Evolutionary conservation across 2,113 vertebrate genomes (phyloP).

Genomic region (Urocitellus parryii): DNA sequence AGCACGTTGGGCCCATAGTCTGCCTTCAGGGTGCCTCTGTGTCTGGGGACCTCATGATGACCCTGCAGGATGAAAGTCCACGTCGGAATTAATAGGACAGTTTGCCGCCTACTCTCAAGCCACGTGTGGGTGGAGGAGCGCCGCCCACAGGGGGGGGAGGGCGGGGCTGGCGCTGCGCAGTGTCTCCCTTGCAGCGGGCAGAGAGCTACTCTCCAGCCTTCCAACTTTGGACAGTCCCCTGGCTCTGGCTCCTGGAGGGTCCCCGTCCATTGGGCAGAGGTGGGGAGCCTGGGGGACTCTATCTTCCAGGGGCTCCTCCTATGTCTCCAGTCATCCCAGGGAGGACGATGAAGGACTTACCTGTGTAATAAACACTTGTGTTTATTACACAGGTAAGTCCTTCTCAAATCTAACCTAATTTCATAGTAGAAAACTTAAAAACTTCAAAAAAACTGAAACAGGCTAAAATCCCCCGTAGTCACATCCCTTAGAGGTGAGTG

Average conservation of each 20-base stretch:
- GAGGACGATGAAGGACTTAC: background rate
- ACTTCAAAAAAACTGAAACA: slow-evolving; percentile 10
- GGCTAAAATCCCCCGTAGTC: background rate
- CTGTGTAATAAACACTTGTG: background rate
- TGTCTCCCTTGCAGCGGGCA: accelerated
- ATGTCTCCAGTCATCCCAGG: background rate
- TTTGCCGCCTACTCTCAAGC: background rate
- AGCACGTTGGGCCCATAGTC: too few species aligned
- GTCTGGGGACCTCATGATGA: background rate
- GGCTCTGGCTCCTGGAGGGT: background rate
- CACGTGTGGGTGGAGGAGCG: background rate
- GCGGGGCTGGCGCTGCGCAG: background rate
- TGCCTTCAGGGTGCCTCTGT: background rate
- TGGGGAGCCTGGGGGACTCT: accelerated
- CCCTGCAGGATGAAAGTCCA: background rate
- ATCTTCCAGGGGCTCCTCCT: background rate
- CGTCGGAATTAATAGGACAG: background rate
- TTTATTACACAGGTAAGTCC: background rate
- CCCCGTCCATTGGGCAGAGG: background rate
- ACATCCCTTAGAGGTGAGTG: background rate
- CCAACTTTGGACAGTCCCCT: accelerated
- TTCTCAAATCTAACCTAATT: background rate
- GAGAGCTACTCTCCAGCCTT: background rate
- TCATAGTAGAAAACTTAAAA: background rate
- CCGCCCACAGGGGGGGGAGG: background rate